phyloP scores from a whole-genome alignment of 2,888 invertebrate genomes.

The Eulithis testata region DNA sequence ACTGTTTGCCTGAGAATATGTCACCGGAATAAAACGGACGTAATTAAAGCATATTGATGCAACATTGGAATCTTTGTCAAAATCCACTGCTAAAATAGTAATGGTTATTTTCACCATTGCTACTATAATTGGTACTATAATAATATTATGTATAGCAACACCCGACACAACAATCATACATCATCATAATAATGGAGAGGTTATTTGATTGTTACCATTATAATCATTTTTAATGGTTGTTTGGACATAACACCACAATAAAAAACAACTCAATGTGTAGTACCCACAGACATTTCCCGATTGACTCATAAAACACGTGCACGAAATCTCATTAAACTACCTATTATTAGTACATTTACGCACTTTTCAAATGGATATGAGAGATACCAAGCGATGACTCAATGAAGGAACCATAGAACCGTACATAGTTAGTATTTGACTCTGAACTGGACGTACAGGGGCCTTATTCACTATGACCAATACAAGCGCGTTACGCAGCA shows the following conservation, averaged over 20 bases:
- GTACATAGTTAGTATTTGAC: conserved; percentile 1
- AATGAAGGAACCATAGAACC: neutral
- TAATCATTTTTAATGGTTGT: too few species aligned
- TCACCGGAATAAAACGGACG: neutral
- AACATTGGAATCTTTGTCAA: too few species aligned
- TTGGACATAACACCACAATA: too few species aligned
- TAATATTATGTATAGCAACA: too few species aligned
- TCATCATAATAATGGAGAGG: too few species aligned
- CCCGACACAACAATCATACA: too few species aligned
- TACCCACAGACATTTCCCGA: conserved; percentile 9
- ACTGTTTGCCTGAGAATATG: neutral
- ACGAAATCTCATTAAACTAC: conserved; percentile 22
- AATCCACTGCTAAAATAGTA: too few species aligned
- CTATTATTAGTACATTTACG: conserved; percentile 27
- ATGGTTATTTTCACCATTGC: too few species aligned
- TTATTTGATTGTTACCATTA: too few species aligned
- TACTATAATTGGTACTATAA: too few species aligned
- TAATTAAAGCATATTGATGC: neutral
- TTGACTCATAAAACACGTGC: conserved; percentile 32
- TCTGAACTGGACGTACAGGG: neutral
- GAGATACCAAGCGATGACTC: conserved; percentile 37
- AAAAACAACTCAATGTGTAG: too few species aligned
- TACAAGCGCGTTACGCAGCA: neutral
- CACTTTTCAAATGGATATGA: conserved; percentile 27
- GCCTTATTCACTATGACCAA: too few species aligned